Conservation (phyloP, 2,113 vertebrate genomes). For the Chloebia gouldiae region DNA sequence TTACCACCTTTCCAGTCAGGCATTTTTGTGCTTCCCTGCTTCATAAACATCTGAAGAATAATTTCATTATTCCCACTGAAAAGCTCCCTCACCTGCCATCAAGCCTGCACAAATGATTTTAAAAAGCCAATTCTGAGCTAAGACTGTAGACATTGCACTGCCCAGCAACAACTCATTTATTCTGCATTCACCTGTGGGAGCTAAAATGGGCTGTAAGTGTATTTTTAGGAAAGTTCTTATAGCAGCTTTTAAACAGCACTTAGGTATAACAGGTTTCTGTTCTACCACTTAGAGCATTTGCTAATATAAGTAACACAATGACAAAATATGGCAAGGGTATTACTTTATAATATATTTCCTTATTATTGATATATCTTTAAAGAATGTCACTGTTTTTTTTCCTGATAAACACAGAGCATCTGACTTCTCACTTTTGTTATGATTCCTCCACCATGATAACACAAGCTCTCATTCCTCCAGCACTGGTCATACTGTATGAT, state of each 20-base stretch:
- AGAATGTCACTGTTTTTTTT: background rate
- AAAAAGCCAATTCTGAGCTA: background rate
- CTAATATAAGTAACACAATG: background rate
- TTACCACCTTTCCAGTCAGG: background rate
- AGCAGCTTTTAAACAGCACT: background rate
- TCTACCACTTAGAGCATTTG: background rate
- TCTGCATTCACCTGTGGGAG: background rate
- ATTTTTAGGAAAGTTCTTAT: background rate
- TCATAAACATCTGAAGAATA: background rate
- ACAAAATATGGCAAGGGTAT: background rate
- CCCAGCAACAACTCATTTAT: background rate
- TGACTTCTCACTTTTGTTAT: background rate
- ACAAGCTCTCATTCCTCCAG: conserved; percentile 12
- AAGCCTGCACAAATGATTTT: background rate
- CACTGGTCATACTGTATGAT: conserved; percentile 44
- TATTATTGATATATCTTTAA: background rate
- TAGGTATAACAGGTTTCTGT: background rate
- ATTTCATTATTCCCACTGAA: background rate
- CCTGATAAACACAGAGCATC: background rate
- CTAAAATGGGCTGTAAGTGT: fast-evolving
- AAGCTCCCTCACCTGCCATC: background rate
- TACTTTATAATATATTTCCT: background rate
- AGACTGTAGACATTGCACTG: background rate
- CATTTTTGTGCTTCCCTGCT: background rate
- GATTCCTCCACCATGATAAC: background rate